Evolutionary conservation across 2,888 invertebrate genomes (phyloP), one percentile per base, ranked within the genome.

Genomic region (Drosophila birchii): DNA sequence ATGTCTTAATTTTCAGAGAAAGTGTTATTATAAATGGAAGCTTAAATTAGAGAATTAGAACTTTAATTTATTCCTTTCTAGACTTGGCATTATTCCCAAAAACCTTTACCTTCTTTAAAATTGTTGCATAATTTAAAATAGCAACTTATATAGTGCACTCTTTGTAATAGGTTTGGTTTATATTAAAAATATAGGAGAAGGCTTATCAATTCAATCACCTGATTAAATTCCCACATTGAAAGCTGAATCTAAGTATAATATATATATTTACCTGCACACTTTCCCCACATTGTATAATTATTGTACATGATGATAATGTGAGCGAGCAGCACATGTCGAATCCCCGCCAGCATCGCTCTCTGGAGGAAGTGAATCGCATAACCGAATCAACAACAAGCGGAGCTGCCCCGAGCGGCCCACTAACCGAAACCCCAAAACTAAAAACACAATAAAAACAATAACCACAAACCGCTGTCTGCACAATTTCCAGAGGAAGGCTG

Each of bases 341-440:
- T 84, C 54, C 74, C 72, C 70, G 75, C 53, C 64, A 39, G 57
- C 54, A 77, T 59, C 61, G 59, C 59, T 32, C 29, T 68, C 66
- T 60, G 67, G 86, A 82, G 89, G 89, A 89, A 89, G 85, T 78
- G 69, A 84, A 75, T 80, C 69, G 75, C 67, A 70, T 63, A 53
- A 58, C 69, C 70, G 53, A 57, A 44, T 18, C 59, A 73, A 29
- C 51, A 51, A 62, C 47, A 67, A 58, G 43, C 41, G 20, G 39
- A 54, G 44, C 49, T 38, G 72, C 80, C 86, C 75, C 83, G 36
- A 63, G 73, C 86, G 87, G 69, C 86, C 85, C 89, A 84, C 87
- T 84, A 89, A 84, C 85, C 87, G 89, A 79, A 84, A 80, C 84
- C 87, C 72, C 85, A 75, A 53, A 53, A 53, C 87, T 72, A 36